Evolutionary conservation across 2,113 vertebrate species (phyloP), one percentile per base, ranked within the genome.

Genomic region (Mesembrinibis cayennensis): DNA sequence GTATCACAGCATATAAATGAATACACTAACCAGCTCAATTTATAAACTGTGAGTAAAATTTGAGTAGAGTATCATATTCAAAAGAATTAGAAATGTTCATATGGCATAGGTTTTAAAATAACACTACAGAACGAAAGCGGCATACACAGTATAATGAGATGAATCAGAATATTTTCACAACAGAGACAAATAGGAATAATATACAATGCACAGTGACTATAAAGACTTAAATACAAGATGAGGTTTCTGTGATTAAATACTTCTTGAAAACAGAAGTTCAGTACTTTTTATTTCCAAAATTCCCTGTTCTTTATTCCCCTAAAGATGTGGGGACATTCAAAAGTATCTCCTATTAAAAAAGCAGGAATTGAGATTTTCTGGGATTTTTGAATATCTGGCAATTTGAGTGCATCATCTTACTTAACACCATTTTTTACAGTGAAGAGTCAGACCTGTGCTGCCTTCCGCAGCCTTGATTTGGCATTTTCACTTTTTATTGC

Each of bases 41-140:
- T 95, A 95, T 79, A 94, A 94, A 76, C 34, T 82, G 8, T 70
- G 61, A 82, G 40, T 56, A 92, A 87, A 90, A 93, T 91, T 94
- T 65, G 78, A 83, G 67, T 82, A 61, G n/a, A 71, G 10, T 81
- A 84, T 80, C 69, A 59, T 53, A 90, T 91, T 87, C 44, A 89
- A 82, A 95, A 87, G 65, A 93, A 55, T 45, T 0, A 0, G 61
- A 76, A 96, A 93, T 73, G 22, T 85, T 93, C 52, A 38, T 52
- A 78, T 23, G 44, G 40, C 44, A 38, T 53, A 63, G 66, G 22
- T 90, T 92, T 92, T 86, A 79, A 93, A 92, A 67, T 81, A 72
- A 72, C 3, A 32, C 40, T 56, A 22, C 27, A 89, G 65, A 92
- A 89, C 58, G 93, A 95, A 95, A 82, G 40, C 40, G 69, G 7